These are phyloP conservation scores for Clistopyga incitator DNA, from an alignment of 2,888 invertebrate species.

Conservation along the genomic window DNA sequence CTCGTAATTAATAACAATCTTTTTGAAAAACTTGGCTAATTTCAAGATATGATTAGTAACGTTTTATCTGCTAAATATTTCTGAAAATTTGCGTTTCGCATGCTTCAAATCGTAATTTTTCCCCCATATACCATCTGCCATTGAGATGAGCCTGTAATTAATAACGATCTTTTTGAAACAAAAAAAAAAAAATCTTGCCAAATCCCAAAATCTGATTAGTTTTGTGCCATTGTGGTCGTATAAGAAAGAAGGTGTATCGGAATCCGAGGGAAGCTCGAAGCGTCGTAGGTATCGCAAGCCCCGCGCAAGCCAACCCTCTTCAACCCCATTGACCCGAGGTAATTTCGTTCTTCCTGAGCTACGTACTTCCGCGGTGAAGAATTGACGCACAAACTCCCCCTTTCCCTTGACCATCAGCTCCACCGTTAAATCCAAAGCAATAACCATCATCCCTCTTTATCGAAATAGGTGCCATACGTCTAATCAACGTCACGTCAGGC, in stretches of 20 bases:
- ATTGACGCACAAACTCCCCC: conserved; percentile 1
- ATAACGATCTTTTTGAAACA: too few species aligned
- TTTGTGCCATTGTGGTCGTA: background rate
- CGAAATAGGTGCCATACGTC: background rate
- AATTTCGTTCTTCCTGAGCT: conserved; percentile 39
- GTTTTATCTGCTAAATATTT: too few species aligned
- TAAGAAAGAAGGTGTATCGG: conserved; percentile 17
- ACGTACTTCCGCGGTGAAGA: conserved; percentile 23
- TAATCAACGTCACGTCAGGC: background rate
- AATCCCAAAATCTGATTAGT: background rate
- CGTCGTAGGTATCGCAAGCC: background rate
- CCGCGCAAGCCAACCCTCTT: conserved; percentile 22
- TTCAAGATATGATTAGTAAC: too few species aligned
- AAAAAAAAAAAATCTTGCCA: background rate
- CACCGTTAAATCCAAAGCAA: too few species aligned
- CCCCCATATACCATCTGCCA: background rate
- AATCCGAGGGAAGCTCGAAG: conserved; percentile 21
- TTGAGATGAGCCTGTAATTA: background rate
- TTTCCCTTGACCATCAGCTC: background rate
- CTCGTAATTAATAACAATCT: too few species aligned
- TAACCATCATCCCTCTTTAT: background rate
- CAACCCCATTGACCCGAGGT: conserved; percentile 50
- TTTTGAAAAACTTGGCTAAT: too few species aligned
- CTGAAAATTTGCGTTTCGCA: too few species aligned
- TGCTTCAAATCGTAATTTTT: background rate